A percentile compares a stretch with the other conserved stretches of the same genome.
phyloP scores from a whole-genome alignment of 2,113 vertebrate genomes.

The Sylvilagus bachmani region DNA sequence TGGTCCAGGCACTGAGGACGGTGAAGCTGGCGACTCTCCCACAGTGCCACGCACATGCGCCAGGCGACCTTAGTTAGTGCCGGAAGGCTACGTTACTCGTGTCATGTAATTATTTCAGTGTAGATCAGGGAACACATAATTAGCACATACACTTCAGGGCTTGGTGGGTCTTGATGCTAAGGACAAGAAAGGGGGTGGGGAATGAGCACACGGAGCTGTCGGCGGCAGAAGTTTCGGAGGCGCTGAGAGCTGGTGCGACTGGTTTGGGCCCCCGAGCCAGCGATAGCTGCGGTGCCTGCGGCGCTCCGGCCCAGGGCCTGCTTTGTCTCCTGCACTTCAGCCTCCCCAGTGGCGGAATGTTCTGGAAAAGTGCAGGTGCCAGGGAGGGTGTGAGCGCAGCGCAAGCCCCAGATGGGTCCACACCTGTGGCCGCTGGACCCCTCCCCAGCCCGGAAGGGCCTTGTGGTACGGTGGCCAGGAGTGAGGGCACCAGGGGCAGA shows the following conservation, averaged over 20 bases:
- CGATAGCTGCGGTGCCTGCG: fast-evolving
- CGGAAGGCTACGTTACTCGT: fast-evolving
- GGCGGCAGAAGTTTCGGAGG: not conserved
- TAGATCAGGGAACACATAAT: fast-evolving
- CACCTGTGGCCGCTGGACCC: fast-evolving
- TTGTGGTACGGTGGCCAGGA: no score
- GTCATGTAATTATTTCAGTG: not conserved
- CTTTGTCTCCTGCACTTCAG: not conserved
- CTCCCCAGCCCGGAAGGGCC: not conserved
- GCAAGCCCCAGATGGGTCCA: not conserved
- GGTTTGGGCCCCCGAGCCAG: not conserved
- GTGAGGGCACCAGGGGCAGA: fast-evolving
- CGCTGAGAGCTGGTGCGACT: fast-evolving
- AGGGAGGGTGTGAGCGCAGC: no score
- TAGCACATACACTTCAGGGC: no score
- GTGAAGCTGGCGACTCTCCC: not conserved
- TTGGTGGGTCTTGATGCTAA: not conserved
- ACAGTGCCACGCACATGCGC: fast-evolving
- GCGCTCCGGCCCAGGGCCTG: not conserved
- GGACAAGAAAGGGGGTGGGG: not conserved
- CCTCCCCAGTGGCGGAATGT: fast-evolving
- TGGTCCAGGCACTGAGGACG: not conserved
- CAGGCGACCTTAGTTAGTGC: fast-evolving
- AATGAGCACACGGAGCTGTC: fast-evolving
- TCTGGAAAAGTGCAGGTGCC: fast-evolving